Evolutionary conservation across 35 echinoderm and acorn worm genomes (phyloP).

Genomic region (Apostichopus parvimensis): DNA sequence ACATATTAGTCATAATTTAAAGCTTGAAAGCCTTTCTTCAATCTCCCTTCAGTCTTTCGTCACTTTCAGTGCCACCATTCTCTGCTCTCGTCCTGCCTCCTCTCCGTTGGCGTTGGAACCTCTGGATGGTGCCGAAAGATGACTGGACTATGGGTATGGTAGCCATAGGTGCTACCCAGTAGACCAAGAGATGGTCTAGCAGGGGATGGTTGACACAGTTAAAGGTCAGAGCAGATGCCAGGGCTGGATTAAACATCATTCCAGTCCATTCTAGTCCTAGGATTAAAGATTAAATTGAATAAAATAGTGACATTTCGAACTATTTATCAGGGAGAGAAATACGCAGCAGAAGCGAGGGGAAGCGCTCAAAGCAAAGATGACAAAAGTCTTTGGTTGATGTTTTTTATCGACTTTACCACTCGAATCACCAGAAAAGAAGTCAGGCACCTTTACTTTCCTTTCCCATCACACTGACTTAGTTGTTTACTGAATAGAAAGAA

Average conservation of each 20-base stretch:
- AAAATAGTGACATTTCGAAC: neutral
- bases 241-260: slow-evolving; percentile 98
- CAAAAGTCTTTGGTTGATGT: no score
- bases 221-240: slow-evolving; percentile 90
- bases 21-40: neutral
- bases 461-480: no score
- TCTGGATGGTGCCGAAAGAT: slow-evolving; percentile 27
- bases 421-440: no score
- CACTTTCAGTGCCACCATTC: neutral
- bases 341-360: no score
- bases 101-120: neutral
- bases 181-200: slow-evolving; percentile 84
- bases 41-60: neutral
- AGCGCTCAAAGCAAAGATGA: no score
- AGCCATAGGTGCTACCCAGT: slow-evolving; percentile 84
- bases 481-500: no score
- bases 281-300: neutral
- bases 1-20: no score
- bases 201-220: slow-evolving; percentile 88
- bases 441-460: no score
- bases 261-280: slow-evolving; percentile 93
- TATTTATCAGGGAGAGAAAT: no score
- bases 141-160: slow-evolving; percentile 72
- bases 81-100: neutral
- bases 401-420: no score